Base-by-base conservation (phyloP, 2,797 vertebrate species). In the Cyclura pinguis region DNA sequence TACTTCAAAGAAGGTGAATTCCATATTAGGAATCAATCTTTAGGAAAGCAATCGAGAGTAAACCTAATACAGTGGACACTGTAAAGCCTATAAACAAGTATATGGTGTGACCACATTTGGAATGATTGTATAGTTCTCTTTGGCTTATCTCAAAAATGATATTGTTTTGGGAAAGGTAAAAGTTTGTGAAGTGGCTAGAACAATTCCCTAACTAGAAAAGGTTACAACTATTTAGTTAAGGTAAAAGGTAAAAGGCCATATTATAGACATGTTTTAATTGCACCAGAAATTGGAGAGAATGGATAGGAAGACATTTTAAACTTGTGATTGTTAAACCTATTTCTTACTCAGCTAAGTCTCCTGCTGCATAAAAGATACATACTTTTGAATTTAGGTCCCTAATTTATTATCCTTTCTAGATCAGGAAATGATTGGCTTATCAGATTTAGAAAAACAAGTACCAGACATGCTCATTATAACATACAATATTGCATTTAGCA, bases 331-430 rank as follows among this genome's bases (percentile, higher is more conserved):
- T 32, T 2, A 86, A 24, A 18, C 35, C 22, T 29, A 3, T 13
- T 64, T 78, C 74, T n/a, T 64, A 64, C 59, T 47, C 7, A 29
- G 22, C 9, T 12, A 80, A 67, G 14, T 10, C 18, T 76, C 22
- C 14, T 73, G n/a, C 29, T 78, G 50, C 6, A 76, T 57, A 38
- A 52, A 80, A 78, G 69, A 93, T 84, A 81, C 92, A 87, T 89
- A 84, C 92, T 57, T 93, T 86, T 92, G 0, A 0, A 84, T 81
- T 27, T 50, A 42, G 69, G 86, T 42, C 77, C 76, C 90, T 86
- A 88, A 73, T 88, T 92, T 92, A 85, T 83, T 90, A 32, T 9
- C 85, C 55, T 74, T 94, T 89, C 82, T 84, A 90, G 89, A 24
- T 84, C 83, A 52, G 91, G 64, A 87, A 90, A 24, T 22, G 92